A percentile compares a stretch with the other conserved stretches of the same genome.
These are phyloP conservation scores for Melipona bicolor DNA, from an alignment of 2,888 invertebrate species.

Conservation along the genomic window DNA sequence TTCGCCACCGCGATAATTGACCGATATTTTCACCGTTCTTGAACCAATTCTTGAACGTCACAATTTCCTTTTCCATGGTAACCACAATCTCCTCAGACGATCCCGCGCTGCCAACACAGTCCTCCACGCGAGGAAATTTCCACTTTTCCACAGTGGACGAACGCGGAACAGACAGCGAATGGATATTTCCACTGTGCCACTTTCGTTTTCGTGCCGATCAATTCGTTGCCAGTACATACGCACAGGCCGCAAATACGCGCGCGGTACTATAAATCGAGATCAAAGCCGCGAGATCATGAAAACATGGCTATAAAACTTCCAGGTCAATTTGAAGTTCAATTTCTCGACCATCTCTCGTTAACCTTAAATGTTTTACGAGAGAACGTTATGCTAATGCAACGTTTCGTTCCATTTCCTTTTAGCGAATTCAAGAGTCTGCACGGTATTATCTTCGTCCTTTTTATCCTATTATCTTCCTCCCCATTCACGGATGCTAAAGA, in stretches of 20 bases:
- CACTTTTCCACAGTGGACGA: slow-evolving; percentile 1
- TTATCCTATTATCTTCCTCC: no score
- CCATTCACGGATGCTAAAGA: no score
- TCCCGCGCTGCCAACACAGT: no score
- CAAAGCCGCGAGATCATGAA: background rate
- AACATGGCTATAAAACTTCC: background rate
- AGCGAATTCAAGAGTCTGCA: background rate
- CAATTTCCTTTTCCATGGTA: background rate
- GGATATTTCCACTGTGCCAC: slow-evolving; percentile 16
- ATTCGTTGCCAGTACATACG: background rate
- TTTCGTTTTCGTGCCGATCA: slow-evolving; percentile 19
- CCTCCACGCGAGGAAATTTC: slow-evolving; percentile 1
- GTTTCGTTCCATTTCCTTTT: background rate
- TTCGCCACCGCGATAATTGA: background rate
- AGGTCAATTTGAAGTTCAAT: background rate
- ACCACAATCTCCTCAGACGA: no score
- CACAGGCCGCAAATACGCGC: background rate
- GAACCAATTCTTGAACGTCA: background rate
- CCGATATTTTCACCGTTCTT: background rate
- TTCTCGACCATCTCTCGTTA: background rate
- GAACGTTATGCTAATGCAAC: no score
- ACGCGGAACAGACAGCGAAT: slow-evolving; percentile 8
- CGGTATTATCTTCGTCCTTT: no score
- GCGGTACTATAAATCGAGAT: background rate
- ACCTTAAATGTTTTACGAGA: background rate